Evolutionary conservation across 1,140 invertebrate genomes (phyloP).

Genomic region (Ips nitidus): DNA sequence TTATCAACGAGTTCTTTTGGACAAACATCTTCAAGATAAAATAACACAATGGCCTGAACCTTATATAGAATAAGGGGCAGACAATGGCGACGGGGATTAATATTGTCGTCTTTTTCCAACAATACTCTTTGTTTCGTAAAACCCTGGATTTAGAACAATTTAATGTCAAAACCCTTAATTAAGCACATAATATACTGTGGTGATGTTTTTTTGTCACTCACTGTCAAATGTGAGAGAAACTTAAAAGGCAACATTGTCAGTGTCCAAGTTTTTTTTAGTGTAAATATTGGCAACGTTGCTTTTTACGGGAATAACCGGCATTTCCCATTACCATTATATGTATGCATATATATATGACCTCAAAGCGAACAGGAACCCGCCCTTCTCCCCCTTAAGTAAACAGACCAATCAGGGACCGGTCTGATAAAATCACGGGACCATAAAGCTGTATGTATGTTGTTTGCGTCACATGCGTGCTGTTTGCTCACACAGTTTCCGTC

Average conservation of each 20-base stretch:
- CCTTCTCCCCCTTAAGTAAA: constrained; percentile 50
- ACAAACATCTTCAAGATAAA: no score
- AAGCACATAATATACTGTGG: background rate
- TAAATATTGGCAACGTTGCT: constrained; percentile 21
- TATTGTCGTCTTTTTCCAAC: no score
- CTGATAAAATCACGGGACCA: constrained; percentile 53
- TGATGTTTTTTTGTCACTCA: background rate
- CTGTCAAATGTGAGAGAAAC: background rate
- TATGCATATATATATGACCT: constrained; percentile 39
- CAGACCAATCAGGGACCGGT: constrained; percentile 51
- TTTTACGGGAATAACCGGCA: constrained; percentile 26
- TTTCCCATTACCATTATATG: constrained; percentile 41
- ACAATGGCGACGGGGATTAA: no score
- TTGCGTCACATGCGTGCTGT: constrained; percentile 45
- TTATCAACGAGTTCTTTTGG: no score
- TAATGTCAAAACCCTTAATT: background rate
- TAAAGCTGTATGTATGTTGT: constrained; percentile 49
- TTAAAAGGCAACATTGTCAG: background rate
- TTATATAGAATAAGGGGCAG: no score
- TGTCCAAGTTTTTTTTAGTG: background rate
- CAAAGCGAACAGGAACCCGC: constrained; percentile 34
- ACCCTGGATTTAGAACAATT: no score
- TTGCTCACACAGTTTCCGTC: constrained; percentile 32
- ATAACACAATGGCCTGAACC: no score
- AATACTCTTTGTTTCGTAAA: no score